Evolutionary conservation across 2,113 vertebrate genomes (phyloP), one percentile per base, ranked within the genome.

Genomic region (Thalassarche chlororhynchos): DNA sequence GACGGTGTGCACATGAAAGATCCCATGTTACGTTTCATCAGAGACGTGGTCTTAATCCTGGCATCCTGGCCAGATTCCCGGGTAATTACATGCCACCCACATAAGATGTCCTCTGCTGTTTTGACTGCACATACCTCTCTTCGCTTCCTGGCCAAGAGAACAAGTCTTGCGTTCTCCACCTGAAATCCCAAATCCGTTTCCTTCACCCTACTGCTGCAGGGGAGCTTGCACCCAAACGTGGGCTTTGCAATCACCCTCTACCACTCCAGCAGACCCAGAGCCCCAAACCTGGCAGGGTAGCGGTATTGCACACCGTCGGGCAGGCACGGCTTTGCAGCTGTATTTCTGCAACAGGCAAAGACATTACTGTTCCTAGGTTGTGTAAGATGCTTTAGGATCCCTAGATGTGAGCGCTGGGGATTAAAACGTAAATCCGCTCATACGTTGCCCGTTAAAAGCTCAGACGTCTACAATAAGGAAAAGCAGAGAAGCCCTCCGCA

Each of bases 261-360:
- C 32, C 40, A 6, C 47, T 14, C 10, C 61, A 65, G 62, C 49
- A 65, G 75, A 17, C 6, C 18, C 55, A 36, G 29, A 62, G 20
- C 21, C 26, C 65, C 69, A 34, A 6, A 29, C 3, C 52, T 11
- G 21, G 40, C 55, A 55, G 38, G 42, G 25, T 58, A 42, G 19
- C 2, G 2, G 29, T 25, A 24, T 5, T 25, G 11, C 36, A 12
- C 0, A 1, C 36, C 9, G 71, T 15, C 3, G 1, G 42, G 62
- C 47, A 54, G 36, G 25, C 51, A 11, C 24, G 10, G 14, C 66
- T 79, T 44, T 26, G 26, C 77, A 42, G 76, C 19, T 72, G 38
- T 24, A 10, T 42, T 79, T 62, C 83, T 70, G 44, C 34, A 20
- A n/a, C 24, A 51, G n/a, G 55, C 46, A 61, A 38, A 83, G n/a